Conservation (phyloP, 2,113 vertebrate genomes). For the Ageneiosus marmoratus region DNA sequence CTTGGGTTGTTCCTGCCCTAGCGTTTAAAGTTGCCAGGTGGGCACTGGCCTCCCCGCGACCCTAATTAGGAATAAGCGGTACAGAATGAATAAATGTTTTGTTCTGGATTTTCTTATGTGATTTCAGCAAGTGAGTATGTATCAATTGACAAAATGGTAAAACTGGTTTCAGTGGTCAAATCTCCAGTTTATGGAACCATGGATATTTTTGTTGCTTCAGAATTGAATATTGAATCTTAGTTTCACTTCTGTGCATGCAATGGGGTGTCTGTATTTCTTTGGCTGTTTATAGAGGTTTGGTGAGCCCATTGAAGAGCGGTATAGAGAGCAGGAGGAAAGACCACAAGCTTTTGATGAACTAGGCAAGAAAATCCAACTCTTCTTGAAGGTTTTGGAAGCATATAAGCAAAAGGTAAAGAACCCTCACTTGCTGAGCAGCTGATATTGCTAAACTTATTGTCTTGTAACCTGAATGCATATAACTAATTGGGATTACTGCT, state of each 20-base stretch:
- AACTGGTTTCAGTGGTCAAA: not conserved
- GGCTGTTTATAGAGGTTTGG: slow-evolving; percentile 79
- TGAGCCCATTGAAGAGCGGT: slow-evolving; percentile 86
- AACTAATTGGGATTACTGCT: not conserved
- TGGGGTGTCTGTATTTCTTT: not conserved
- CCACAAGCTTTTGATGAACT: slow-evolving; percentile 90
- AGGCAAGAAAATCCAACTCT: slow-evolving; percentile 88
- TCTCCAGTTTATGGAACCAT: not conserved
- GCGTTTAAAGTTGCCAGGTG: too few species aligned
- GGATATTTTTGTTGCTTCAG: not conserved
- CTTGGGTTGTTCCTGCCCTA: too few species aligned
- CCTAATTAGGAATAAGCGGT: too few species aligned
- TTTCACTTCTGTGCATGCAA: not conserved
- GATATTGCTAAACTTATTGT: not conserved
- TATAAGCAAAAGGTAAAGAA: slow-evolving; percentile 85
- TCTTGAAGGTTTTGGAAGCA: slow-evolving; percentile 89
- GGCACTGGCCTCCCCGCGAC: too few species aligned
- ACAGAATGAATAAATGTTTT: too few species aligned
- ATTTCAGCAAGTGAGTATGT: not conserved
- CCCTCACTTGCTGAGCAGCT: not conserved
- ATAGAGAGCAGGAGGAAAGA: slow-evolving; percentile 88
- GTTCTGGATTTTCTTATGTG: not conserved
- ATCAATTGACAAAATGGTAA: not conserved
- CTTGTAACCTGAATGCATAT: not conserved
- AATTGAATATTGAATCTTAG: not conserved